Evolutionary conservation across 2,888 invertebrate species (phyloP), one percentile per base, ranked within the genome.

Genomic region (Erynnis tages): DNA sequence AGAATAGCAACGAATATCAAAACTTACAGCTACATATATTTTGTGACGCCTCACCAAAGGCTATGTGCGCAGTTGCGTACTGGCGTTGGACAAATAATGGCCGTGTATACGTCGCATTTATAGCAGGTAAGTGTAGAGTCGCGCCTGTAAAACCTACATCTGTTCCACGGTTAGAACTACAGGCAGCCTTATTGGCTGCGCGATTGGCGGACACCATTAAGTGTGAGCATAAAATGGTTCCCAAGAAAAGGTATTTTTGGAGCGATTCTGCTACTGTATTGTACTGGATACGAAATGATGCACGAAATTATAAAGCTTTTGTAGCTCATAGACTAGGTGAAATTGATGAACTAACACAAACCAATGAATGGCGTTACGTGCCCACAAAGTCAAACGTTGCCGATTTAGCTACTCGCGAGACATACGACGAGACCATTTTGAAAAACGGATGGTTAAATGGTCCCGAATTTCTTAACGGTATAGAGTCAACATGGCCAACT

Each of bases 1-100:
- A n/a, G n/a, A n/a, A n/a, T 23, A 8, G 6, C 27, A 25, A 5
- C n/a, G 5, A 29, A 1, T 52, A 56, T 44, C 27, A 4, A 11
- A 45, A 52, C 35, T 38, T 60, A 55, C 45, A 57, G 13, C 35
- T 59, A 16, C 59, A 57, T 40, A 23, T 52, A 16, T 57, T 57
- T 47, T 50, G 55, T 23, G 55, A 59, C 17, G 46, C 57, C 0
- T 53, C 54, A 1, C 13, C 35, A 0, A 30, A 53, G 7, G 55
- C 57, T 0, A 53, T 57, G 25, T 44, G 57, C n/a, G 40, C 55
- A 0, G 55, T 48, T 7, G 53, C 45, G 8, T 57, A 55, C 13
- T 57, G 50, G 53, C 54, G 57, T 5, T 54, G 55, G 44, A n/a
- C 23, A 8, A n/a, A 44, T 23, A 14, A 14, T 1, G 8, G 32